Base-by-base conservation (phyloP, 2,113 vertebrate species). In the Zootoca vivipara region DNA sequence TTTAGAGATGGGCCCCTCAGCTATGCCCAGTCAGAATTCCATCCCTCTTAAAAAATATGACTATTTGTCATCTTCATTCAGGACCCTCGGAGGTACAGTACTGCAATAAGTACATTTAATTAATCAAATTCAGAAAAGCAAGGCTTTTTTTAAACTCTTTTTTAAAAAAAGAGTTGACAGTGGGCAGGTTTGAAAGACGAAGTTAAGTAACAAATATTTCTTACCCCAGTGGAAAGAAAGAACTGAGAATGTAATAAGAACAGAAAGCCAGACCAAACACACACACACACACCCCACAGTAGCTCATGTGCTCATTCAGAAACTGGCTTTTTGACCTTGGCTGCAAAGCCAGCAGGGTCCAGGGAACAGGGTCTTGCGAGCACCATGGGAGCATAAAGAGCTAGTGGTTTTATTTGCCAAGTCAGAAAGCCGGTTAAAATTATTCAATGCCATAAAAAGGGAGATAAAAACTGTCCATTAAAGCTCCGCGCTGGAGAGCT, bases 381-480 rank as follows among this genome's bases (percentile, higher is more conserved):
- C 33, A 24, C 72, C 24, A 5, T 24, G 24, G 20, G 72, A 38
- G 70, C 70, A 83, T 74, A 38, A 86, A 56, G 64, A 35, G 18
- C 33, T 30, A 16, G 22, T 78, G 73, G 73, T 83, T 89, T 89
- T 83, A 89, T 56, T 84, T 67, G 33, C 87, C 64, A 40, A 89
- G 81, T 78, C 64, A 70, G 73, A 83, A 40, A 84, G 87, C 82
- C 26, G 24, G 81, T 78, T 58, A 78, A 83, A 86, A 74, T 88
- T 69, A 89, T 84, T 89, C 40, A 28, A 65, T 40, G 87, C 65
- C n/a, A 58, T 89, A 78, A 88, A 88, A 88, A 8, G 56, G 74
- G 75, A 88, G 62, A 88, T 88, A 88, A 89, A 89, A 78, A 64
- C n/a, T 69, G 74, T 58, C 87, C 81, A 83, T 88, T 88, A 88